A percentile compares a stretch with the other conserved stretches of the same genome.
These are phyloP conservation scores for Micronycteris hirsuta DNA, from an alignment of 2,113 vertebrate species.

Conservation along the genomic window DNA sequence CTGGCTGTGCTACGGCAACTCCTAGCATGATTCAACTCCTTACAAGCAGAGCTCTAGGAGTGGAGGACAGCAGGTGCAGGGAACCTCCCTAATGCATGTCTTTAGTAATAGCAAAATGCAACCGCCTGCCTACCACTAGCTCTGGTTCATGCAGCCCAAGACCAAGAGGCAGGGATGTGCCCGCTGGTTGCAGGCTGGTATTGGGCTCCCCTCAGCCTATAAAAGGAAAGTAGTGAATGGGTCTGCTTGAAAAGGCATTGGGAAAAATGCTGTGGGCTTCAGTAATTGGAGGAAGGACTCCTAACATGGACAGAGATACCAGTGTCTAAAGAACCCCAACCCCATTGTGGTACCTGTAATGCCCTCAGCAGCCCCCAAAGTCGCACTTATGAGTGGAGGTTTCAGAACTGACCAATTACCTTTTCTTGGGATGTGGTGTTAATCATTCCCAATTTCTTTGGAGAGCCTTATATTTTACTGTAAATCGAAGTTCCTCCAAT, in stretches of 20 bases:
- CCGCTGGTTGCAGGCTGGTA: not conserved
- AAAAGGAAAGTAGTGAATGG: not conserved
- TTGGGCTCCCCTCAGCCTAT: not conserved
- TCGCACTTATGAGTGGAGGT: not conserved
- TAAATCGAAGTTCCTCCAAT: not conserved
- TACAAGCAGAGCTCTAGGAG: not conserved
- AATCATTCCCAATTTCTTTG: not conserved
- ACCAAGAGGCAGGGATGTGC: not conserved
- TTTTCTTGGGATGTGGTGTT: not conserved
- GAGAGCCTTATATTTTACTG: not conserved
- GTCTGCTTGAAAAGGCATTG: not conserved
- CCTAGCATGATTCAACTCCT: not conserved
- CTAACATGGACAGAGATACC: not conserved
- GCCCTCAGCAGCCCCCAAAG: not conserved
- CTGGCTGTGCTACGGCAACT: not conserved
- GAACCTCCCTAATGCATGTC: not conserved
- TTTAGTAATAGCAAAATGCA: not conserved
- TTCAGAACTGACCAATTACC: not conserved
- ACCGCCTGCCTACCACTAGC: not conserved
- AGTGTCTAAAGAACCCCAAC: not conserved
- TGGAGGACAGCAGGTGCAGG: not conserved
- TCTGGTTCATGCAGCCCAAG: not conserved
- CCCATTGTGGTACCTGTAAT: not conserved
- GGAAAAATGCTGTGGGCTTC: not conserved
- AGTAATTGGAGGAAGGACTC: not conserved